Evolutionary conservation across 1,140 invertebrate genomes (phyloP), one percentile per base, ranked within the genome.

Genomic region (Delia radicum): DNA sequence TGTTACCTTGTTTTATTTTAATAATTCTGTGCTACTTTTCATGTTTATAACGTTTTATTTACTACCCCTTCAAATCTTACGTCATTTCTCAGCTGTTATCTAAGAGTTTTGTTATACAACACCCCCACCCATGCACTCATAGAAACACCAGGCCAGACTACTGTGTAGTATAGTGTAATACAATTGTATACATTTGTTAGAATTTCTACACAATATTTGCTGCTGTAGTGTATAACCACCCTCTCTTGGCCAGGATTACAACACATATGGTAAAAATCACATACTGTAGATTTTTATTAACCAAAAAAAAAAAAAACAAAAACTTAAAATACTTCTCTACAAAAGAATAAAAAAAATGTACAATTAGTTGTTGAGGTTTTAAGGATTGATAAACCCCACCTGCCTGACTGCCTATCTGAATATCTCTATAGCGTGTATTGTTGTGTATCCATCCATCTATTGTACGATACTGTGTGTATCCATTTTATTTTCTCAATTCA

Each of bases 51-150:
- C 48, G n/a, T 18, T 55, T 55, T 55, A 55, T 69, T 69, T 21
- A 33, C 27, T 69, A 69, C 75, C 75, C 77, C 77, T 76, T 61
- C 74, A 75, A 74, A 69, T 78, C 78, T 84, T 83, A 83, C 82
- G 82, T 84, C 82, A 84, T 82, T 79, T 77, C 81, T 84, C 81
- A 84, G 82, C 79, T 82, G 82, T 77, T 76, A 76, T 29, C 75
- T 76, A 76, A 76, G 65, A 55, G 37, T 73, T 69, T 24, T 28
- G 7, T 24, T 28, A 12, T 63, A 27, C 67, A n/a, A n/a, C n/a
- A n/a, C n/a, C n/a, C n/a, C n/a, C n/a, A n/a, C n/a, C n/a, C n/a
- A n/a, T n/a, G n/a, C n/a, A n/a, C n/a, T n/a, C n/a, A n/a, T n/a
- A n/a, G n/a, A n/a, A n/a, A n/a, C n/a, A n/a, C n/a, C n/a, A n/a